Percentiles rank a stretch among this genome's conserved stretches.
Conservation (phyloP, 2,113 vertebrate genomes). For the Athene cunicularia region DNA sequence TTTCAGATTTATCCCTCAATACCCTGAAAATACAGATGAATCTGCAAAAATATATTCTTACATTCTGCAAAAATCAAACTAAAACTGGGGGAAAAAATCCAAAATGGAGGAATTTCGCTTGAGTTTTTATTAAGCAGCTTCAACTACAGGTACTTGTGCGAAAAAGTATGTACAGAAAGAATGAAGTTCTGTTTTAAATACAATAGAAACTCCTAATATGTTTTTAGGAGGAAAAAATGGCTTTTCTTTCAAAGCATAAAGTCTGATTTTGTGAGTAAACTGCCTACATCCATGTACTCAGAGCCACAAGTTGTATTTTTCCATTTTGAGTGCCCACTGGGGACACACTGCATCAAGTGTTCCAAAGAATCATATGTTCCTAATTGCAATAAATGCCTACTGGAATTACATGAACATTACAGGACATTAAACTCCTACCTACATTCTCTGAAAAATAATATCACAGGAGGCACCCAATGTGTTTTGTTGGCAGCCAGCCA, state of each 20-base stretch:
- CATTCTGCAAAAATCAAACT: neutral
- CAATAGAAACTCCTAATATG: neutral
- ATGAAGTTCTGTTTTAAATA: neutral
- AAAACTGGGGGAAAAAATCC: neutral
- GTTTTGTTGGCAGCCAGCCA: neutral
- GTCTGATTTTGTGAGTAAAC: neutral
- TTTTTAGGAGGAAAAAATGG: neutral
- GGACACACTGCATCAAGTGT: rapidly evolving
- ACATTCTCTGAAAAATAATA: neutral
- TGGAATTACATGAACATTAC: neutral
- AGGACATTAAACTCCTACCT: neutral
- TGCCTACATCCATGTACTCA: neutral
- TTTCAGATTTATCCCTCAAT: neutral
- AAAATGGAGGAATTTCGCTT: neutral
- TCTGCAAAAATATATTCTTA: neutral
- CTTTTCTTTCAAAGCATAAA: neutral
- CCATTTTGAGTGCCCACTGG: neutral
- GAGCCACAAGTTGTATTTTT: neutral
- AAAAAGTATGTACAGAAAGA: neutral
- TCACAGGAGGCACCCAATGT: rapidly evolving
- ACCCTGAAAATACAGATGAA: neutral
- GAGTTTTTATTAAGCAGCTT: neutral
- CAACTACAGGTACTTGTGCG: neutral
- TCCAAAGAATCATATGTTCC: neutral
- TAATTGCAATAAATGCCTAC: neutral